These are phyloP conservation scores for Brachyhypopomus gauderio DNA, from an alignment of 2,113 vertebrate species.

Conservation along the genomic window DNA sequence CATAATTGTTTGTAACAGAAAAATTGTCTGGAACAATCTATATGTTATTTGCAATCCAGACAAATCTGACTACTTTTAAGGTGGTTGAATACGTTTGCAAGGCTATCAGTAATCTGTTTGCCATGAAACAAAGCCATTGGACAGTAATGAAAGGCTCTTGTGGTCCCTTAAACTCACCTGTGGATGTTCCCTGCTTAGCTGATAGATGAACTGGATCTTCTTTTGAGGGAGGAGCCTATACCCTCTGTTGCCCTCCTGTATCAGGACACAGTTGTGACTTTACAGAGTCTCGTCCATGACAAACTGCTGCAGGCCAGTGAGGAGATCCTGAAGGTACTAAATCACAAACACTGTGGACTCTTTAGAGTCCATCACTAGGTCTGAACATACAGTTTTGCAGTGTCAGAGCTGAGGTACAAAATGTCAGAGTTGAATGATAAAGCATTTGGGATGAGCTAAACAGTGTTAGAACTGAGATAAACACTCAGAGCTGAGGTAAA, in stretches of 20 bases:
- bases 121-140: neutral
- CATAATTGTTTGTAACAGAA: too few relatives aligned
- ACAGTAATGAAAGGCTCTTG: neutral
- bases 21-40: too few relatives aligned
- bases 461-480: neutral
- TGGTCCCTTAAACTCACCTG: neutral
- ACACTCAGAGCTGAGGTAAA: neutral
- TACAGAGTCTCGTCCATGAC: constrained; percentile 77
- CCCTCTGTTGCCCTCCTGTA: constrained; percentile 62
- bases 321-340: constrained; percentile 80
- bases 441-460: neutral
- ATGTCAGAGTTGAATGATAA: neutral
- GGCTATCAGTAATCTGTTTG: too few relatives aligned
- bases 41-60: too few relatives aligned
- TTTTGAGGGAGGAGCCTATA: constrained; percentile 70
- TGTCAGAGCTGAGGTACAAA: neutral
- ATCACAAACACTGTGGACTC: neutral
- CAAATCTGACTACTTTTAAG: too few relatives aligned
- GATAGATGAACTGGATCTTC: constrained; percentile 79
- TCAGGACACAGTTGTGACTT: constrained; percentile 69
- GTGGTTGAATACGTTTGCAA: too few relatives aligned
- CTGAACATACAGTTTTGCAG: neutral
- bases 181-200: constrained; percentile 71
- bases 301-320: constrained; percentile 79
- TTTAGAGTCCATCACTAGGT: neutral